Percentiles rank a stretch among this genome's conserved stretches.
phyloP scores from a whole-genome alignment of 1,140 invertebrate species.

The Oscheius sp. region DNA sequence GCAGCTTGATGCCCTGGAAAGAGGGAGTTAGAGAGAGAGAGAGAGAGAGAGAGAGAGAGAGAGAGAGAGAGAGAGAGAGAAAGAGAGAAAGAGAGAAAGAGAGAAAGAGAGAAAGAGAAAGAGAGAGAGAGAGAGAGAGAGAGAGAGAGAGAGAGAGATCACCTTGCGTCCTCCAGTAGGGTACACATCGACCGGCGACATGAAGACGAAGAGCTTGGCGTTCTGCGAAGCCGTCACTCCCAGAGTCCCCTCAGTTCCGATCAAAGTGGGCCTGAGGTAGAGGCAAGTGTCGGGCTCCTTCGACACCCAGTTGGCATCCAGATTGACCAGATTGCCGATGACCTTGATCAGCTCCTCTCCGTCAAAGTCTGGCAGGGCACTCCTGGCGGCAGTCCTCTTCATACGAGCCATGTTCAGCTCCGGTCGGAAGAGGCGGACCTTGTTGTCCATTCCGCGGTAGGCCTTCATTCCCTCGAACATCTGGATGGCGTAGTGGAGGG shows the following conservation, averaged over 20 bases:
- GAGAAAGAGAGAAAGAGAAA: neutral
- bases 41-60: too few species aligned
- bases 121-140: too few species aligned
- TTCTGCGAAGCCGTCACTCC: too few species aligned
- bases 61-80: too few species aligned
- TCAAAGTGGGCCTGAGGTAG: conserved; percentile 91
- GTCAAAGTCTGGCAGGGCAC: conserved; percentile 83
- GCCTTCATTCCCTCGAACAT: conserved; percentile 98
- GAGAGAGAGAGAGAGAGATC: too few species aligned
- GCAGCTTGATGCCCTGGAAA: conserved; percentile 94
- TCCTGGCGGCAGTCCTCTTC: conserved; percentile 76
- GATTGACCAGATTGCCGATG: conserved; percentile 77
- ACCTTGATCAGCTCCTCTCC: conserved; percentile 81
- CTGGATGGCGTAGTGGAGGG: conserved; percentile 67
- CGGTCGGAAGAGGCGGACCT: conserved; percentile 88
- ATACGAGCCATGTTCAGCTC: conserved; percentile 90
- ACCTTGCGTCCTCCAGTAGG: too few species aligned
- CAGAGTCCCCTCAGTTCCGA: conserved; percentile 91
- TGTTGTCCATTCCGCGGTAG: conserved; percentile 84
- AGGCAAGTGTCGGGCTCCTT: conserved; percentile 77
- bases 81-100: conserved; percentile 48
- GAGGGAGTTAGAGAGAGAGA: conserved; percentile 70
- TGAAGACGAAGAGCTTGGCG: too few species aligned
- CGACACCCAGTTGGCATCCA: conserved; percentile 96
- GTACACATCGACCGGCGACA: too few species aligned